A percentile compares a stretch with the other conserved stretches of the same genome.
phyloP scores from a whole-genome alignment of 2,797 vertebrate species.

The Brachymystax lenok region DNA sequence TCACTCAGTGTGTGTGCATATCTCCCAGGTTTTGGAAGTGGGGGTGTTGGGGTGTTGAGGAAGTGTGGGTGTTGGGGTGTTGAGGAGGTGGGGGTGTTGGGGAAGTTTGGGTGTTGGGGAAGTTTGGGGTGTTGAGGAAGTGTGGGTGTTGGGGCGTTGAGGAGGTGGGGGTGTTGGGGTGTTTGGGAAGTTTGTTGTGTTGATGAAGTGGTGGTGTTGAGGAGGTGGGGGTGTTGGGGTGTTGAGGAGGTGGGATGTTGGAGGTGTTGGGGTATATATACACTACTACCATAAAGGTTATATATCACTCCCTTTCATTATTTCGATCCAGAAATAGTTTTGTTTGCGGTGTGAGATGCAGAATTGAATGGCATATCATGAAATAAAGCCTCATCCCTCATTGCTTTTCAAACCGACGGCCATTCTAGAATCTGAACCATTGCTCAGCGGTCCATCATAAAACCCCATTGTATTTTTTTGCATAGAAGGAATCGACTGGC shows the following conservation, averaged over 20 bases:
- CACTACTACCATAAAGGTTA: slow-evolving; percentile 16
- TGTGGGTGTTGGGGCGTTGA: too few relatives aligned
- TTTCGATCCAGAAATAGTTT: slow-evolving; percentile 15
- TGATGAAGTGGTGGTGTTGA: too few relatives aligned
- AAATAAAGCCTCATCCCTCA: slow-evolving; percentile 1
- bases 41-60: background rate
- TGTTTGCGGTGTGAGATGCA: slow-evolving; percentile 4
- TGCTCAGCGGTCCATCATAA: background rate
- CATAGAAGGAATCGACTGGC: slow-evolving; percentile 9
- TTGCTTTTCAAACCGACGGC: background rate
- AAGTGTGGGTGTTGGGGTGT: too few relatives aligned
- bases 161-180: too few relatives aligned
- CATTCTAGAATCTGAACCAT: slow-evolving; percentile 2
- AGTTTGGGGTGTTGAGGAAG: too few relatives aligned
- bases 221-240: too few relatives aligned
- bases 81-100: background rate
- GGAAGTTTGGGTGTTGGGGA: too few relatives aligned
- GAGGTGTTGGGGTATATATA: background rate
- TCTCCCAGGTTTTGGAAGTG: slow-evolving; percentile 5
- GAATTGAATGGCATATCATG: slow-evolving; percentile 17
- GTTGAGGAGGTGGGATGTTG: too few relatives aligned
- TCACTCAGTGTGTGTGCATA: slow-evolving; percentile 12
- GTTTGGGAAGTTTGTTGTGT: too few relatives aligned
- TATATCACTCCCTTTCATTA: slow-evolving; percentile 30
- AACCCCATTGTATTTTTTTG: slow-evolving; percentile 10